Evolutionary conservation across 2,113 vertebrate genomes (phyloP).

Genomic region (Rissa tridactyla): DNA sequence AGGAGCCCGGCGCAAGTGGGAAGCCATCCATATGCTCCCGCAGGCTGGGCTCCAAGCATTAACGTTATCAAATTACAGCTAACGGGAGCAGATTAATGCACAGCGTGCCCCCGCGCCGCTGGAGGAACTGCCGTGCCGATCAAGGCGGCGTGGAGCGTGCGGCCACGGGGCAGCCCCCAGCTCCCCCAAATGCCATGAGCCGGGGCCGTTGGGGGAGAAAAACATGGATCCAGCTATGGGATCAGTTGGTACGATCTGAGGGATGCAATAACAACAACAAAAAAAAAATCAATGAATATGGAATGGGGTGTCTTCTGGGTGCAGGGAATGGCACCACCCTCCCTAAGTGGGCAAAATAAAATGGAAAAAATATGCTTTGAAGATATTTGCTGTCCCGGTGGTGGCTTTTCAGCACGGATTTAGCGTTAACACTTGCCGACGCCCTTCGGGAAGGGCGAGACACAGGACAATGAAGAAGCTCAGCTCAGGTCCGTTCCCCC

Average conservation of each 20-base stretch:
- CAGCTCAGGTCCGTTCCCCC: fast-evolving
- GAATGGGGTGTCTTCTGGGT: too few species aligned
- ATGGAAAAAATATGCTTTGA: fast-evolving
- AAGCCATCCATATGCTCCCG: background rate
- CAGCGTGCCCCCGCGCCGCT: fast-evolving
- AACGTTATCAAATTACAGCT: background rate
- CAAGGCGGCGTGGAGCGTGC: fast-evolving
- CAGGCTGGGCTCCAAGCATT: background rate
- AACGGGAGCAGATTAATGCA: background rate
- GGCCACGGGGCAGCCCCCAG: fast-evolving
- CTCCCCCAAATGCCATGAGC: fast-evolving
- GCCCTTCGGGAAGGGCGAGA: background rate
- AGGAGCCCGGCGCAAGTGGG: background rate
- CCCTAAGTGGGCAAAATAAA: background rate
- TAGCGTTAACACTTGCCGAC: fast-evolving
- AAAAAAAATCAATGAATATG: background rate
- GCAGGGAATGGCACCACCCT: background rate
- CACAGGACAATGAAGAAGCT: background rate
- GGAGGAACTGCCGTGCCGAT: background rate
- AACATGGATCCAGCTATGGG: fast-evolving
- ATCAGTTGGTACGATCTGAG: background rate
- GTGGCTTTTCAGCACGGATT: background rate
- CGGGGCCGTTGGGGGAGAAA: fast-evolving
- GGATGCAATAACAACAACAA: background rate
- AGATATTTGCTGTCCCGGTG: background rate